Evolutionary conservation across 2,113 vertebrate species (phyloP), one percentile per base, ranked within the genome.

Genomic region (Amphiprion ocellaris): DNA sequence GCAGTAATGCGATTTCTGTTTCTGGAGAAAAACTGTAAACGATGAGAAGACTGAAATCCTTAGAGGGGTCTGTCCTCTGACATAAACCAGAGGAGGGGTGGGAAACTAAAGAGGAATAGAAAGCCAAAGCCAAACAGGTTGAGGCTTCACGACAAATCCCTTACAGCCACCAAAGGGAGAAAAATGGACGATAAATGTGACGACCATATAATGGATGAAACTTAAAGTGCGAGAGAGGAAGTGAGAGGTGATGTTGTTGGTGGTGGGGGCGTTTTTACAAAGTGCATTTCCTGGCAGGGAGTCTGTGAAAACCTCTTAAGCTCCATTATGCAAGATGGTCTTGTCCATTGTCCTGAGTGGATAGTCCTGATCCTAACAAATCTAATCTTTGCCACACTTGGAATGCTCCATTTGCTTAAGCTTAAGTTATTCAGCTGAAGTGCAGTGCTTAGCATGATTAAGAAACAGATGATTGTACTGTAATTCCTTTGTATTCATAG

Each of bases 241-340:
- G 44, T 7, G 55, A 74, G 49, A 33, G 11, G 19, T 24, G 53
- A 24, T 11, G 26, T 8, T 52, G 56, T 1, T 47, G 4, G 10
- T 46, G 59, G 62, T 16, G 37, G 30, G 39, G 23, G 19, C 16
- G 30, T 14, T 77, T 62, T 73, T 72, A 54, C 55, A 66, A 74
- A 82, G 77, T 87, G 79, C 79, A 73, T 85, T 92, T 90, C 78
- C 90, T 62, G 87, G 72, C 83, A 78, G 71, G 6, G 59, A 60
- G 62, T 83, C 39, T 33, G 33, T 69, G 56, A 69, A 87, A 87
- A 87, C 75, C 84, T 85, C 82, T 90, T 89, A 85, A 71, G 58
- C 79, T 75, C 81, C 81, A 86, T 92, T 90, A 87, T 77, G 82
- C 39, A 79, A 90, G 65, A 59, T 63, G 10, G 12, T 82, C 54